phyloP scores from a whole-genome alignment of 2,888 invertebrate species.

The Therioaphis trifolii region DNA sequence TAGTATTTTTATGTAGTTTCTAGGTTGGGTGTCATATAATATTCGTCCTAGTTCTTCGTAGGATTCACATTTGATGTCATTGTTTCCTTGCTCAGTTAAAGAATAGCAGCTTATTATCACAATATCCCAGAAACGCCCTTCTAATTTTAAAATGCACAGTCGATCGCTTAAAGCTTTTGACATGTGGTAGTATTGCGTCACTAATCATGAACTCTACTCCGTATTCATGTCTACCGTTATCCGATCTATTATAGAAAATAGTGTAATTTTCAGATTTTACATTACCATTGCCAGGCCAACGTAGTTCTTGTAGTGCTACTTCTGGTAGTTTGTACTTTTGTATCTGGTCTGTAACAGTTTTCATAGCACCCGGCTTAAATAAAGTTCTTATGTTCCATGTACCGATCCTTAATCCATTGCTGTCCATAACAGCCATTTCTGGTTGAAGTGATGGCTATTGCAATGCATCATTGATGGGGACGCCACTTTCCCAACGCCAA shows the following conservation, averaged over 20 bases:
- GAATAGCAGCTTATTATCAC: not conserved
- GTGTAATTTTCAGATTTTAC: conserved; percentile 2
- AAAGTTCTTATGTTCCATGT: not conserved
- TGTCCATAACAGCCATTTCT: too few relatives aligned
- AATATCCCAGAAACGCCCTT: not conserved
- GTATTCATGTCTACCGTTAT: not conserved
- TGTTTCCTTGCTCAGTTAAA: conserved; percentile 14
- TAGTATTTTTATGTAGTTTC: conserved; percentile 27
- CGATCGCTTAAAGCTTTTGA: too few relatives aligned
- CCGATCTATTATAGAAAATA: not conserved
- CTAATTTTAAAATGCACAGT: too few relatives aligned
- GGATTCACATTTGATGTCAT: conserved; percentile 28
- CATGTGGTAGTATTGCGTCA: too few relatives aligned
- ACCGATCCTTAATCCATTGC: conserved; percentile 5
- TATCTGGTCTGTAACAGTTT: conserved; percentile 5
- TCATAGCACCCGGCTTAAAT: not conserved
- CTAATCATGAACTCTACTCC: too few relatives aligned
- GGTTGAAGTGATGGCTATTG: too few relatives aligned
- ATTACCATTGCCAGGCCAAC: not conserved
- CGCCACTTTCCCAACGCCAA: too few relatives aligned
- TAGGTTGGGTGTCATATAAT: conserved; percentile 2
- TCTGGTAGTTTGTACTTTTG: conserved; percentile 25
- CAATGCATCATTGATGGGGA: too few relatives aligned
- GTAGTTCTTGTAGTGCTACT: conserved; percentile 3
- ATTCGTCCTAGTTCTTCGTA: conserved; percentile 40